Conservation (phyloP, 2,797 vertebrate genomes). For the Triplophysa bombifrons region DNA sequence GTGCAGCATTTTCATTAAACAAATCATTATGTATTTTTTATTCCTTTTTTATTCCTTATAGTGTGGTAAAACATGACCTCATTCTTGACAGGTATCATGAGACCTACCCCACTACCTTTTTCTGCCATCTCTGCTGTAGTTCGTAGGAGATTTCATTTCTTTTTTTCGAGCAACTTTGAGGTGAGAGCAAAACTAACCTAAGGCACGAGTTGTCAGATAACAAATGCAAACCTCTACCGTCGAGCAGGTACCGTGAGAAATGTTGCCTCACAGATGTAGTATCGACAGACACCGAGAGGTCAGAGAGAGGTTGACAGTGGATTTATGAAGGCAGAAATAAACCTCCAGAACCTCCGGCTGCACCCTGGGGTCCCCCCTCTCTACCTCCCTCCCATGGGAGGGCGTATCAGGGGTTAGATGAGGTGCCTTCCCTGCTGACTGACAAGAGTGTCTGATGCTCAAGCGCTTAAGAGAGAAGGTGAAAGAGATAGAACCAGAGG, state of each 20-base stretch:
- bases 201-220: slow-evolving; percentile 1
- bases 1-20: neutral
- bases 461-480: neutral
- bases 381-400: neutral
- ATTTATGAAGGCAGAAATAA: slow-evolving; percentile 38
- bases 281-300: slow-evolving; percentile 12
- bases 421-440: slow-evolving; percentile 19
- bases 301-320: slow-evolving; percentile 17
- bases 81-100: neutral
- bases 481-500: neutral
- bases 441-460: slow-evolving; percentile 26
- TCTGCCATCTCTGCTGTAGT: neutral
- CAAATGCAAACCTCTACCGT: neutral
- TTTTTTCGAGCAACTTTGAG: neutral
- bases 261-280: neutral
- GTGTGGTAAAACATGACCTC: neutral
- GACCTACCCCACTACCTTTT: neutral
- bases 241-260: neutral
- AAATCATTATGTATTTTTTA: neutral
- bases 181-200: neutral
- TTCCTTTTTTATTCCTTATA: neutral
- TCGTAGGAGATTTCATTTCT: neutral
- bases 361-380: slow-evolving; percentile 14
- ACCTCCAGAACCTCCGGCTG: slow-evolving; percentile 16
- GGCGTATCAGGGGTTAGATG: neutral